A percentile compares a stretch with the other conserved stretches of the same genome.
phyloP scores from a whole-genome alignment of 2,113 vertebrate genomes.

The Nycticryphes semicollaris region DNA sequence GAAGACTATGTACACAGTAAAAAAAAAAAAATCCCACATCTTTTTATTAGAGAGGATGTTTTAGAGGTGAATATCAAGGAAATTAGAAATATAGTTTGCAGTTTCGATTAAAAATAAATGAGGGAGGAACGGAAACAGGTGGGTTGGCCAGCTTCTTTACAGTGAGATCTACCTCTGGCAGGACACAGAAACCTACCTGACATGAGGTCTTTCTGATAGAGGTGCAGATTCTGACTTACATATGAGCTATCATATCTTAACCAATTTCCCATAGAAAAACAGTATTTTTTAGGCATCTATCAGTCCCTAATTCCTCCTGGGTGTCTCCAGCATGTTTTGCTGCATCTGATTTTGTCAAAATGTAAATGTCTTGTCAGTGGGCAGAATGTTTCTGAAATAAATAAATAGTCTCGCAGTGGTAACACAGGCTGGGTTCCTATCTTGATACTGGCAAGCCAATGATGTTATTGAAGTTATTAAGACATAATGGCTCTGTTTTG shows the following conservation, averaged over 20 bases:
- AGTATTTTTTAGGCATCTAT: neutral
- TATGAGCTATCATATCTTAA: neutral
- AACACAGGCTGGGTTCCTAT: neutral
- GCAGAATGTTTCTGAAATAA: neutral
- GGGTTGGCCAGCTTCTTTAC: neutral
- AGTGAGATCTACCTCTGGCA: neutral
- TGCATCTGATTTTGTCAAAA: neutral
- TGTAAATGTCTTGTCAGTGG: neutral
- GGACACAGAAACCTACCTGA: neutral
- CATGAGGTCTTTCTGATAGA: neutral
- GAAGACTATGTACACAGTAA: neutral
- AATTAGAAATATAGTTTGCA: neutral
- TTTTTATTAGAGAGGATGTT: neutral
- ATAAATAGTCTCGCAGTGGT: neutral
- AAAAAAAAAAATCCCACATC: fast-evolving
- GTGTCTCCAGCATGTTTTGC: neutral
- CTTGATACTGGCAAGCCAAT: neutral
- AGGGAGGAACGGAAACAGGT: neutral
- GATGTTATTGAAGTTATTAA: neutral
- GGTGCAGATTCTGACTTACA: neutral
- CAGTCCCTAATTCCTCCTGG: neutral
- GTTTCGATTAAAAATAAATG: neutral
- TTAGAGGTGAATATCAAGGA: neutral
- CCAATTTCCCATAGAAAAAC: neutral
- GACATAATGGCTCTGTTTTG: neutral